These are phyloP conservation scores for Agelaius tricolor DNA, from an alignment of 2,113 vertebrate genomes.

Conservation along the genomic window DNA sequence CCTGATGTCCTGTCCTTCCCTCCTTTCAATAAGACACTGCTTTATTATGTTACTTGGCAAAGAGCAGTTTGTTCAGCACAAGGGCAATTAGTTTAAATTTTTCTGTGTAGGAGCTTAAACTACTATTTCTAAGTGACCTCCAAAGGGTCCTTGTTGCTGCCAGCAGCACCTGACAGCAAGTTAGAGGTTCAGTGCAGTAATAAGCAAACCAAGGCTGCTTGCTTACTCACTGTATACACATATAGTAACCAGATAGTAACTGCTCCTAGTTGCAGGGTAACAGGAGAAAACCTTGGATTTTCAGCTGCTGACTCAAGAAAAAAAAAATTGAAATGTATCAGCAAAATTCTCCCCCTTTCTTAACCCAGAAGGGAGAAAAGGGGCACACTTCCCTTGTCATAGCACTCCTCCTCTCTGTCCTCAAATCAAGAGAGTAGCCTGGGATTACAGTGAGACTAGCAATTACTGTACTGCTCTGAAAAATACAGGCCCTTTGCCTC, in stretches of 20 bases:
- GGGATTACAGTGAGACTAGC: neutral
- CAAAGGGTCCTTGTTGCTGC: neutral
- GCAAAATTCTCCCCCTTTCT: neutral
- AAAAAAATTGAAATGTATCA: fast-evolving
- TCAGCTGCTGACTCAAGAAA: neutral
- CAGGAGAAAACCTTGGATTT: neutral
- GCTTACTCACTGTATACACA: fast-evolving
- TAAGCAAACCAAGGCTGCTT: neutral
- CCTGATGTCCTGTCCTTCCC: neutral
- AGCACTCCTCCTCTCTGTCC: neutral
- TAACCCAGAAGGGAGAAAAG: neutral
- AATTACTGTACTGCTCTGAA: neutral
- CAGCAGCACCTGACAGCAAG: neutral
- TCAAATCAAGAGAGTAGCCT: neutral
- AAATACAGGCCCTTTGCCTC: neutral
- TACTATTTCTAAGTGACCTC: neutral
- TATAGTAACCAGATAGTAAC: neutral
- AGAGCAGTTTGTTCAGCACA: neutral
- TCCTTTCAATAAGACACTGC: neutral
- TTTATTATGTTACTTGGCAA: neutral
- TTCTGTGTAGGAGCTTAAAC: neutral
- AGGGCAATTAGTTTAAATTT: neutral
- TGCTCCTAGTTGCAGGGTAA: neutral
- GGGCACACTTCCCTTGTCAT: neutral
- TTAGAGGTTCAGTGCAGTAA: neutral